These are phyloP conservation scores for Erynnis tages DNA, from an alignment of 2,888 invertebrate genomes.

Conservation along the genomic window DNA sequence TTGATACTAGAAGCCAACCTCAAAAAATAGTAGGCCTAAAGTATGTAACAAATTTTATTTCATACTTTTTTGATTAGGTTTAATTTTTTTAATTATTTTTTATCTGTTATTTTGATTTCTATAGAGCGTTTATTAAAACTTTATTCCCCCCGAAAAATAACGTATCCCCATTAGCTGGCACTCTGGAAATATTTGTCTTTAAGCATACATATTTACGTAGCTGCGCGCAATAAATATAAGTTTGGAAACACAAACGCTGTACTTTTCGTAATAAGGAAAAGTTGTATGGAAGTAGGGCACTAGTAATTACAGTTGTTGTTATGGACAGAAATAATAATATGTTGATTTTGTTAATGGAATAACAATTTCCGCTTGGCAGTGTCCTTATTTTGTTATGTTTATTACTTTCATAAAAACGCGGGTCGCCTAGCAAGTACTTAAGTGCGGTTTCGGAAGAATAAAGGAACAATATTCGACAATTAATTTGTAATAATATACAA, in stretches of 20 bases:
- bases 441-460: too few relatives aligned
- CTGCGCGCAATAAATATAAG: slow-evolving; percentile 16
- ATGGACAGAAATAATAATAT: slow-evolving; percentile 8
- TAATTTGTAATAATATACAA: too few relatives aligned
- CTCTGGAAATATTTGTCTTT: neutral
- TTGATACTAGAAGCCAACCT: too few relatives aligned
- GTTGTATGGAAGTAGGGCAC: slow-evolving; percentile 10
- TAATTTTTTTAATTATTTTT: too few relatives aligned
- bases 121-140: too few relatives aligned
- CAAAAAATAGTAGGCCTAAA: too few relatives aligned
- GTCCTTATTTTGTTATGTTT: slow-evolving; percentile 8
- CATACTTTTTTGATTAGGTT: too few relatives aligned
- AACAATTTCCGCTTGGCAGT: slow-evolving; percentile 1
- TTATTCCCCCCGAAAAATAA: too few relatives aligned
- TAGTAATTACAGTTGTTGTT: slow-evolving; percentile 13
- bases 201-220: neutral
- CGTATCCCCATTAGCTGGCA: too few relatives aligned
- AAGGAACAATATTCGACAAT: too few relatives aligned
- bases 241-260: slow-evolving; percentile 13
- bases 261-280: slow-evolving; percentile 23
- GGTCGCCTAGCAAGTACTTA: neutral
- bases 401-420: neutral
- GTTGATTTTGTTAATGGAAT: slow-evolving; percentile 17
- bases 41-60: too few relatives aligned
- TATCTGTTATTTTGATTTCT: too few relatives aligned